A percentile compares a stretch with the other conserved stretches of the same genome.
These are phyloP conservation scores for Origma solitaria DNA, from an alignment of 2,113 vertebrate species.

Conservation along the genomic window DNA sequence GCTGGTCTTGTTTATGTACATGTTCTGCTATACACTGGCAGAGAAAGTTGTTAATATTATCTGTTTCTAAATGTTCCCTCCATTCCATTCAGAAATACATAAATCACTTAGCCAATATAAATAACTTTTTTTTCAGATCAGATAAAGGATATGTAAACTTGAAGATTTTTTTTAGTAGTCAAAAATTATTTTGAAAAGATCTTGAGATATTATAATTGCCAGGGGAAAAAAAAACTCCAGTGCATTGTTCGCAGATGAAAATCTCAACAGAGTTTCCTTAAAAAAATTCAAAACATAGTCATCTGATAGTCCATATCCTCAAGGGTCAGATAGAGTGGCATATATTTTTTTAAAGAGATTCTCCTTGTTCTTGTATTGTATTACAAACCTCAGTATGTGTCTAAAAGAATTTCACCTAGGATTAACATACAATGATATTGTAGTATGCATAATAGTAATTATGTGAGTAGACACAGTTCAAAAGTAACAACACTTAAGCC, in stretches of 20 bases:
- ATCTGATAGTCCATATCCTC: background rate
- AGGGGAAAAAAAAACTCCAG: background rate
- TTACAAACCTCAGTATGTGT: background rate
- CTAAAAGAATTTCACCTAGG: background rate
- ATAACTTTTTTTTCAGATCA: background rate
- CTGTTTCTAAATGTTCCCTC: background rate
- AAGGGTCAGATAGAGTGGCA: background rate
- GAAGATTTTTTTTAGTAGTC: background rate
- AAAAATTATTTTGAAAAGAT: background rate
- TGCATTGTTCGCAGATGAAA: background rate
- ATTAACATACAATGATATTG: background rate
- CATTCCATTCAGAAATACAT: background rate
- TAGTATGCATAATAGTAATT: background rate
- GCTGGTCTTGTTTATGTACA: background rate
- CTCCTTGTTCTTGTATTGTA: background rate
- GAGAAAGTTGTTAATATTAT: background rate
- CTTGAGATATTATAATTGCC: background rate
- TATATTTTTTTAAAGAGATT: background rate
- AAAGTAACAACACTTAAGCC: background rate
- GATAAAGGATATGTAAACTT: background rate
- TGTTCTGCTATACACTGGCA: background rate
- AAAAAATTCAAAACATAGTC: background rate
- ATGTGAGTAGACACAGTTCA: background rate
- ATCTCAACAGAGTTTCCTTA: background rate
- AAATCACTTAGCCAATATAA: background rate